Percentiles rank a stretch among this genome's conserved stretches.
Evolutionary conservation across 2,113 vertebrate species (phyloP).

Genomic region (mouse (Mus musculus)): GRCm39 chrX:36874001-36874500

Average conservation of each 20-base stretch:
- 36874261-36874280: neutral
- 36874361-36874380: neutral
- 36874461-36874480: neutral
- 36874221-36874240: neutral
- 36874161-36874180: neutral
- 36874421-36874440: neutral
- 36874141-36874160: neutral
- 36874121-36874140: neutral
- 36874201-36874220: neutral
- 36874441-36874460: neutral
- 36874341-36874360: neutral
- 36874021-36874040: neutral
- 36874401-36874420: neutral
- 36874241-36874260: neutral
- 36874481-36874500: neutral
- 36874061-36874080: neutral
- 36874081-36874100: neutral
- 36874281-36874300: neutral
- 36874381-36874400: neutral
- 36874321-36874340: neutral
- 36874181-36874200: neutral
- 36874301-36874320: neutral
- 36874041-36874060: neutral
- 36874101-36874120: neutral
- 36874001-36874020: neutral